These are phyloP conservation scores for Dermochelys coriacea DNA, from an alignment of 2,797 vertebrate genomes.

Conservation along the genomic window DNA sequence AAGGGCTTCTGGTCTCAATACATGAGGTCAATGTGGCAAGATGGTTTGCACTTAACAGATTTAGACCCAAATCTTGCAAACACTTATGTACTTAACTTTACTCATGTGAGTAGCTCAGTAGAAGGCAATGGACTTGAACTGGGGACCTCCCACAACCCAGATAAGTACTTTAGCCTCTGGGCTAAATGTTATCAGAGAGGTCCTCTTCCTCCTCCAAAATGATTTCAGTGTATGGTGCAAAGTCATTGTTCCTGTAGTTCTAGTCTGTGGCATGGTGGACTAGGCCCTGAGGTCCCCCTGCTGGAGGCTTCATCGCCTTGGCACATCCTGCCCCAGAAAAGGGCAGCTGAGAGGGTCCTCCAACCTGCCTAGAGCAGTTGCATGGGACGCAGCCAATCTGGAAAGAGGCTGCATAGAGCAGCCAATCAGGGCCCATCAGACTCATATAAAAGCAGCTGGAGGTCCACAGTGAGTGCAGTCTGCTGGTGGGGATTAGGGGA, in stretches of 20 bases:
- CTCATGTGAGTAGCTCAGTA: background rate
- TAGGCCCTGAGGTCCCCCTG: no score
- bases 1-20: conserved; percentile 39
- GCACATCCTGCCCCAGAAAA: no score
- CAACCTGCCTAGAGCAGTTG: no score
- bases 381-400: no score
- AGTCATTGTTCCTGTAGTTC: background rate
- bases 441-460: no score
- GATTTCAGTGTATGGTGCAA: background rate
- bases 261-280: no score
- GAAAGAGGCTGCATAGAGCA: no score
- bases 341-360: no score
- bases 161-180: background rate
- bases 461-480: no score
- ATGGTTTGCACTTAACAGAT: conserved; percentile 4
- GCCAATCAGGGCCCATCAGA: no score
- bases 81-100: conserved; percentile 8
- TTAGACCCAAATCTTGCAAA: conserved; percentile 37
- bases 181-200: background rate
- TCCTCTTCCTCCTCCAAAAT: background rate
- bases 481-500: no score
- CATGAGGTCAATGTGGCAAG: background rate
- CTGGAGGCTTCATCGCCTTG: no score
- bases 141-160: background rate
- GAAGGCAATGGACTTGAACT: background rate